A percentile compares a stretch with the other conserved stretches of the same genome.
phyloP scores from a whole-genome alignment of 2,888 invertebrate genomes.

The Oxystoma pomonae region DNA sequence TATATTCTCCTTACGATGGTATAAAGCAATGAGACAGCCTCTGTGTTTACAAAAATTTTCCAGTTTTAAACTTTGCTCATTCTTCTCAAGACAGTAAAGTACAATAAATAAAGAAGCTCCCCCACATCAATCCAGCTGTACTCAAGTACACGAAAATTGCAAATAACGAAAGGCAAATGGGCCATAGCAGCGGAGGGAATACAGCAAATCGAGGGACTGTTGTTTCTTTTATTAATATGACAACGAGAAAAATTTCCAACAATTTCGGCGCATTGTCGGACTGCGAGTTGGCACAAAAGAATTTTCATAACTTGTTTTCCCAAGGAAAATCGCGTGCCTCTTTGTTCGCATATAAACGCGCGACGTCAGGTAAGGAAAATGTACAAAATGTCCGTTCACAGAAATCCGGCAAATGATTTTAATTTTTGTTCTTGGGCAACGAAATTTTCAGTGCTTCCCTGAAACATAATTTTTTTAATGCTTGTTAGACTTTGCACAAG shows the following conservation, averaged over 20 bases:
- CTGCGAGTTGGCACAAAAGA: not conserved
- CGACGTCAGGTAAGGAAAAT: slow-evolving; percentile 2
- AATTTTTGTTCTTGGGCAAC: not conserved
- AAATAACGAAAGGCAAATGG: slow-evolving; percentile 1
- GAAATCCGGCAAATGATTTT: too few species aligned
- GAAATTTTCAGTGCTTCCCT: too few species aligned
- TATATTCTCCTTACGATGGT: too few species aligned
- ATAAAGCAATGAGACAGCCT: too few species aligned
- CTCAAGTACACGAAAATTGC: slow-evolving; percentile 1
- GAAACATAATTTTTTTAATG: too few species aligned
- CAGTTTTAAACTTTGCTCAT: not conserved
- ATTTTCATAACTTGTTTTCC: slow-evolving; percentile 5
- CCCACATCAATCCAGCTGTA: not conserved
- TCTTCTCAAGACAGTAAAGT: not conserved
- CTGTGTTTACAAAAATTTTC: too few species aligned
- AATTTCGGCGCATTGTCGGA: slow-evolving; percentile 12
- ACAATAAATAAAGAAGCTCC: not conserved
- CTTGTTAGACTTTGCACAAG: too few species aligned
- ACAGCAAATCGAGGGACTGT: slow-evolving; percentile 16
- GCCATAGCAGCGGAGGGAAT: slow-evolving; percentile 3
- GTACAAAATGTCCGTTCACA: not conserved
- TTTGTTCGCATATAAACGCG: not conserved
- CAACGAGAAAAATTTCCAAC: slow-evolving; percentile 19
- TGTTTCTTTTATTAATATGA: slow-evolving; percentile 21
- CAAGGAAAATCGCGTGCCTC: slow-evolving; percentile 1